Conservation (phyloP, 2,113 vertebrate genomes). For the Gopherus flavomarginatus region DNA sequence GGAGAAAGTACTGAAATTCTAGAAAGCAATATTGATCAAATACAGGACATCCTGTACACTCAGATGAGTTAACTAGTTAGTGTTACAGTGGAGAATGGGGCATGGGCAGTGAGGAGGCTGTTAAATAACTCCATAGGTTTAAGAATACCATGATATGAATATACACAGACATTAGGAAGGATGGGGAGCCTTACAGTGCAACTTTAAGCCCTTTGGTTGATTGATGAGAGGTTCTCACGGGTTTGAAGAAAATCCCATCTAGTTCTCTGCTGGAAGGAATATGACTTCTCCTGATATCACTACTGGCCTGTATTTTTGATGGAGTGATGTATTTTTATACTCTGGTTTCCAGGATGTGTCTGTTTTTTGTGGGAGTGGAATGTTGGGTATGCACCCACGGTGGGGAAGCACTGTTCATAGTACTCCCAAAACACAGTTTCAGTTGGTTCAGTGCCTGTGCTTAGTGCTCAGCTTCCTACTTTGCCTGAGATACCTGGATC, state of each 20-base stretch:
- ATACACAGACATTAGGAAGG: neutral
- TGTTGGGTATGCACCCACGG: neutral
- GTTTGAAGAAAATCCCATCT: neutral
- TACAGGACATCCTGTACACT: slow-evolving; percentile 7
- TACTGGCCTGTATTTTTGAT: slow-evolving; percentile 40
- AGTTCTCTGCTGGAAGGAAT: slow-evolving; percentile 11
- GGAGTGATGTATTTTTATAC: slow-evolving; percentile 36
- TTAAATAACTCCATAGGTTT: neutral
- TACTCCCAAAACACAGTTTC: neutral
- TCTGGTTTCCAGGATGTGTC: neutral
- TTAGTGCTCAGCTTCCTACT: slow-evolving; percentile 34
- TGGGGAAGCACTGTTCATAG: neutral
- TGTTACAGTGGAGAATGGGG: neutral
- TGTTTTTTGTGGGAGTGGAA: neutral
- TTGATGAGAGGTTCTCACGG: neutral
- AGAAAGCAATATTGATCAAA: slow-evolving; percentile 57
- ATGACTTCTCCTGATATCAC: slow-evolving; percentile 59
- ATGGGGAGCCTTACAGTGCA: neutral
- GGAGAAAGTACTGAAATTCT: neutral
- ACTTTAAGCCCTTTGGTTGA: neutral
- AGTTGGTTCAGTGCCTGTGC: slow-evolving; percentile 19
- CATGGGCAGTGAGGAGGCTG: neutral
- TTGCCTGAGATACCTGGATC: slow-evolving; percentile 14
- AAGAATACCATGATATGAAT: neutral
- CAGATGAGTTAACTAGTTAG: neutral